These are phyloP conservation scores for Sorex maritimensis DNA, from an alignment of 2,797 vertebrate genomes.

Conservation along the genomic window DNA sequence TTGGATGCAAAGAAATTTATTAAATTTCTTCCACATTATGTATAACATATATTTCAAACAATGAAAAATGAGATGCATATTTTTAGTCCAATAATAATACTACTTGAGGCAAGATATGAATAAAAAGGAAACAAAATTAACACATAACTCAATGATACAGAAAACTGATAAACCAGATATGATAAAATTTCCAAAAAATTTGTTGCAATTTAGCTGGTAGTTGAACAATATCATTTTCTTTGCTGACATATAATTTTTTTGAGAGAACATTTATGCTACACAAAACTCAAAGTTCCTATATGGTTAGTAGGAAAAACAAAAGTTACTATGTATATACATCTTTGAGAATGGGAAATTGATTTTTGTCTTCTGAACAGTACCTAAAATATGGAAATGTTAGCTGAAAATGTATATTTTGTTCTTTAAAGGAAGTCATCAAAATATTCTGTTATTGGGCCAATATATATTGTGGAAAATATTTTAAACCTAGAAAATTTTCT, in stretches of 20 bases:
- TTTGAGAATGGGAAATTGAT: background rate
- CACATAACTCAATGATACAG: background rate
- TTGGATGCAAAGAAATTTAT: background rate
- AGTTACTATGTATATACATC: background rate
- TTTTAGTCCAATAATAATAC: background rate
- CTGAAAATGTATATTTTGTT: background rate
- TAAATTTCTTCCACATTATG: background rate
- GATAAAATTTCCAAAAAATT: background rate
- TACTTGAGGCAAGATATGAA: constrained; percentile 16
- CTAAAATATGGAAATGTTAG: background rate
- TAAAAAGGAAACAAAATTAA: background rate
- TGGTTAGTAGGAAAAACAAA: background rate
- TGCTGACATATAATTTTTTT: background rate
- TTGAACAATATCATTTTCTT: background rate
- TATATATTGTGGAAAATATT: background rate
- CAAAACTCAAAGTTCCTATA: background rate
- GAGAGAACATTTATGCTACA: background rate
- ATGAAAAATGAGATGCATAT: background rate
- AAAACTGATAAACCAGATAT: background rate
- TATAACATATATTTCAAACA: constrained; percentile 5
- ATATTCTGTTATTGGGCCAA: background rate
- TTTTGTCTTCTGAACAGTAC: constrained; percentile 2
- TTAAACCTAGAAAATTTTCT: background rate
- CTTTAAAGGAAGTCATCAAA: background rate
- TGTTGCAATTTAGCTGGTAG: background rate